Conservation (phyloP, 1,140 invertebrate genomes). For the Archivesica marissinica region DNA sequence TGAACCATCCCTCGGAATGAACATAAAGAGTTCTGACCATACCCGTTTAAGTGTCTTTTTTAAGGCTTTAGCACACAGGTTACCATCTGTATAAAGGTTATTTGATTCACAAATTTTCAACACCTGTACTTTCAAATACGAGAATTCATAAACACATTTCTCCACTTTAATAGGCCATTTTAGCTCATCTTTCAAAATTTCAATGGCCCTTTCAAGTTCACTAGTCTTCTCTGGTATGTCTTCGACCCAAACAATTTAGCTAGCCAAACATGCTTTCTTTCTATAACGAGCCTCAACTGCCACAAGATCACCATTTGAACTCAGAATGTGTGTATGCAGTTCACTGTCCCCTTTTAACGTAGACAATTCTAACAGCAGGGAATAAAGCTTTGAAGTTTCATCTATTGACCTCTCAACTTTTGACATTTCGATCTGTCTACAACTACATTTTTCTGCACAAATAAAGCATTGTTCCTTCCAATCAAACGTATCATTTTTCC, state of each 20-base stretch:
- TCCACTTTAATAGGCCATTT: neutral
- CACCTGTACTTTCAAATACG: neutral
- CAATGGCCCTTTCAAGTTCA: neutral
- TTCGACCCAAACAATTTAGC: neutral
- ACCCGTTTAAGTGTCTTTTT: neutral
- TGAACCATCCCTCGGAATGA: neutral
- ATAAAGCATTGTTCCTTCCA: slow-evolving; percentile 30
- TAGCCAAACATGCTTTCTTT: slow-evolving; percentile 25
- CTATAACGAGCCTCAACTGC: slow-evolving; percentile 38
- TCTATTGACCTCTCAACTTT: neutral
- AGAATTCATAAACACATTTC: neutral
- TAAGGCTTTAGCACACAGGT: neutral
- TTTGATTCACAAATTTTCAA: neutral
- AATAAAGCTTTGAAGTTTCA: slow-evolving; percentile 8
- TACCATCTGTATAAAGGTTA: neutral
- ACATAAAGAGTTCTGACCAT: neutral
- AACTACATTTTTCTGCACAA: slow-evolving; percentile 5
- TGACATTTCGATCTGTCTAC: slow-evolving; percentile 18
- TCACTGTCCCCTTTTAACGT: neutral
- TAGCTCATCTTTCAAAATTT: neutral
- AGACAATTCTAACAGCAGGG: neutral
- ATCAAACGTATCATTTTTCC: neutral
- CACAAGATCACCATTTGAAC: slow-evolving; percentile 31
- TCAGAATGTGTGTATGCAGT: neutral
- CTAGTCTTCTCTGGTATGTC: neutral